These are phyloP conservation scores for Gymnarchus niloticus DNA, from an alignment of 2,113 vertebrate species.

Conservation along the genomic window DNA sequence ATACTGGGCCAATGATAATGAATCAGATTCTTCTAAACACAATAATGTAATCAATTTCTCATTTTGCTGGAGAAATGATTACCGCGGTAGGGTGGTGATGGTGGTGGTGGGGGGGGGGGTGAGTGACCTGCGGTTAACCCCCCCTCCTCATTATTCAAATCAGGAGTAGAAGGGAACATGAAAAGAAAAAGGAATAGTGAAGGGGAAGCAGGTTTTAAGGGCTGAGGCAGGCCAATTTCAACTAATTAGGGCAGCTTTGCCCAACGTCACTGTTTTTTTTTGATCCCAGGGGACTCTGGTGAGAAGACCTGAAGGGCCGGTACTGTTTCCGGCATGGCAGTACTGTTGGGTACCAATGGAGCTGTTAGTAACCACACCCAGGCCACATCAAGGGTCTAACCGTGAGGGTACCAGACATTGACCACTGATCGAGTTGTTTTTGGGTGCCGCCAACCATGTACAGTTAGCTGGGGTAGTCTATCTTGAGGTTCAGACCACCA, in stretches of 20 bases:
- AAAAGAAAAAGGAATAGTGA: slow-evolving; percentile 46
- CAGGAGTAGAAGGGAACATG: slow-evolving; percentile 69
- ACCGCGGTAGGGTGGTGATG: slow-evolving; percentile 71
- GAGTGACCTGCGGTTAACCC: slow-evolving; percentile 88
- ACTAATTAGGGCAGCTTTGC: slow-evolving; percentile 75
- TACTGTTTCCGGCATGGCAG: too few relatives aligned
- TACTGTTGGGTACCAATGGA: too few relatives aligned
- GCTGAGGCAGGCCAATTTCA: slow-evolving; percentile 70
- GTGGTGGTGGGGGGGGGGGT: slow-evolving; percentile 69
- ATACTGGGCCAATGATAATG: slow-evolving; percentile 94
- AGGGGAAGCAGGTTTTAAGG: slow-evolving; percentile 36
- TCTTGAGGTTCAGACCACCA: neutral
- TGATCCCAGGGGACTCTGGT: slow-evolving; percentile 68
- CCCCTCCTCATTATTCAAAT: slow-evolving; percentile 87
- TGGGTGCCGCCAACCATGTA: neutral
- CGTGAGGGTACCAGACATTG: neutral
- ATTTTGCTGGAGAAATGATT: slow-evolving; percentile 98
- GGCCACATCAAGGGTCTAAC: neutral
- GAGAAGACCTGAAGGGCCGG: slow-evolving; percentile 51
- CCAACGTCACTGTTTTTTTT: slow-evolving; percentile 75
- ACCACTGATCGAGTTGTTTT: neutral
- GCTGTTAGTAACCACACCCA: neutral
- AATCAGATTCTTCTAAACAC: slow-evolving; percentile 91
- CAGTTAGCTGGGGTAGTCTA: neutral
- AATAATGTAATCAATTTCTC: slow-evolving; percentile 99